phyloP scores from a whole-genome alignment of 2,113 vertebrate species.

The Ceratotherium simum region DNA sequence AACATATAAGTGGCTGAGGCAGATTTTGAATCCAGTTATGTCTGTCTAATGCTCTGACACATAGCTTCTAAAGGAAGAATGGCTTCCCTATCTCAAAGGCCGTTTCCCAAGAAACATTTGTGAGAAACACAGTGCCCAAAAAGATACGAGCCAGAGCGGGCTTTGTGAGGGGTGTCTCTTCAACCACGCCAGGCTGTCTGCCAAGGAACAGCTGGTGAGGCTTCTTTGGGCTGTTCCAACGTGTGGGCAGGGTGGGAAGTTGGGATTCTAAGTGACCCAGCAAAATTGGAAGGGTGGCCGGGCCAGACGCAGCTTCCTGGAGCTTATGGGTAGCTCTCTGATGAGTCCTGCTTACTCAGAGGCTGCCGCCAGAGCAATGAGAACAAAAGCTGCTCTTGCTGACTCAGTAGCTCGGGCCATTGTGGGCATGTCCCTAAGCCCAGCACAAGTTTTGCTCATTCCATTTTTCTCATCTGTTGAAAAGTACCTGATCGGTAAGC shows the following conservation, averaged over 20 bases:
- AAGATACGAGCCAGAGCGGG: background rate
- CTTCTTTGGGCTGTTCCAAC: background rate
- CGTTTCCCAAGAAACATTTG: background rate
- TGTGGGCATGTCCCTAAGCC: background rate
- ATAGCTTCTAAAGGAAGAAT: background rate
- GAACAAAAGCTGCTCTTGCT: background rate
- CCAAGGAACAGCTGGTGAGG: background rate
- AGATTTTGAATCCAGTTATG: background rate
- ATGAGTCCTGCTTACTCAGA: background rate
- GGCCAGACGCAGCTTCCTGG: background rate
- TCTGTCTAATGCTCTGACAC: background rate
- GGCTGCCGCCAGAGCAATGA: background rate
- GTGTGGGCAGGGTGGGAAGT: background rate
- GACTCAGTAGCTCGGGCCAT: background rate
- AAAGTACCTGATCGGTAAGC: slow-evolving; percentile 58
- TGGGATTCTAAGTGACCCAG: background rate
- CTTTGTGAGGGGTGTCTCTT: background rate
- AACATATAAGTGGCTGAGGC: background rate
- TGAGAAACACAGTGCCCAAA: background rate
- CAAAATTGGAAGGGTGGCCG: background rate
- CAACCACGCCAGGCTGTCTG: background rate
- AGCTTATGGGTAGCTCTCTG: background rate
- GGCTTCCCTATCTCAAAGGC: background rate
- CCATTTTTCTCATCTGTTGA: slow-evolving; percentile 48
- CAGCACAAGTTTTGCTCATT: background rate